Conservation (phyloP, 2,888 invertebrate species). For the Augiades crinisus region DNA sequence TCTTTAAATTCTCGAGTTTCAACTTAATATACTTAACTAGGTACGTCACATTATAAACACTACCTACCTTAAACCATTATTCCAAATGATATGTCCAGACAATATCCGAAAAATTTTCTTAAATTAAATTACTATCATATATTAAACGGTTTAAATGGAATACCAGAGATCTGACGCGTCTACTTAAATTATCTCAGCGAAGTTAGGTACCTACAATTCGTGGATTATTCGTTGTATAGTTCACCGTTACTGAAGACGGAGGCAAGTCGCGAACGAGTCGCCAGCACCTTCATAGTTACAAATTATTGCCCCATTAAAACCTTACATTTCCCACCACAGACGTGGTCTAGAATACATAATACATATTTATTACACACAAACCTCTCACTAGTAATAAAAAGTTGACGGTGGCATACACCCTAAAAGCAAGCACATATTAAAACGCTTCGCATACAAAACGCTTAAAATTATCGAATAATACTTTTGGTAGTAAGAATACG, state of each 20-base stretch:
- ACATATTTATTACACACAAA: constrained; percentile 24
- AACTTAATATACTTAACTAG: constrained; percentile 75
- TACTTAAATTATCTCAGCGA: constrained; percentile 59
- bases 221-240: constrained; percentile 69
- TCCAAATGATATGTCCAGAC: constrained; percentile 71
- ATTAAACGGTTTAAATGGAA: constrained; percentile 67
- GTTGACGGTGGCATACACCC: constrained; percentile 44
- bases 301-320: constrained; percentile 62
- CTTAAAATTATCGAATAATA: constrained; percentile 67
- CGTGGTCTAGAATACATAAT: constrained; percentile 39
- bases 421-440: constrained; percentile 54
- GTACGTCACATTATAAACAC: constrained; percentile 76
- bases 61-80: constrained; percentile 70
- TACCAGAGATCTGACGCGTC: constrained; percentile 70
- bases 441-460: constrained; percentile 49
- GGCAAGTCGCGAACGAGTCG: constrained; percentile 76
- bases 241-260: constrained; percentile 63
- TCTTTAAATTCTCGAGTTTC: constrained; percentile 76
- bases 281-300: constrained; percentile 72
- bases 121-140: constrained; percentile 59
- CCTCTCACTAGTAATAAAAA: constrained; percentile 25
- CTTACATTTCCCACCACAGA: constrained; percentile 58
- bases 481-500: constrained; percentile 73
- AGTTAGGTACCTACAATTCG: constrained; percentile 61
- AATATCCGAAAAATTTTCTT: constrained; percentile 64